Evolutionary conservation across 1,140 invertebrate species (phyloP).

Genomic region (Dreissena rostriformis): DNA sequence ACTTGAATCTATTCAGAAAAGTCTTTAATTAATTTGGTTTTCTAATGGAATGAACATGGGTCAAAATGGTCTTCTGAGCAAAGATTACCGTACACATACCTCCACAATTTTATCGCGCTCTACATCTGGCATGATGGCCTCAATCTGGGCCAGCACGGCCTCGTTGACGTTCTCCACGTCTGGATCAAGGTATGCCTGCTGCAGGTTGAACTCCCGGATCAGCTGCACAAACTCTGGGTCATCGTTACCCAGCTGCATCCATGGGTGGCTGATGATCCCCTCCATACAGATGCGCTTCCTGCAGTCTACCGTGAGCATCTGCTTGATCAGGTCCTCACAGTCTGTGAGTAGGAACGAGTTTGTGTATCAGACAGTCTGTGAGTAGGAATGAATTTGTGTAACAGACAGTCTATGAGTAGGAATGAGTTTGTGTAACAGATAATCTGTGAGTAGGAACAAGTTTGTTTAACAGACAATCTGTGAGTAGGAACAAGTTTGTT

Average conservation of each 20-base stretch:
- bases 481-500: too few relatives aligned
- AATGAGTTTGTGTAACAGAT: too few relatives aligned
- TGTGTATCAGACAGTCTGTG: too few relatives aligned
- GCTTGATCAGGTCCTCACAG: constrained; percentile 95
- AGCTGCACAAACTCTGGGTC: constrained; percentile 77
- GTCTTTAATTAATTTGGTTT: too few relatives aligned
- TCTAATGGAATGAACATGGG: too few relatives aligned
- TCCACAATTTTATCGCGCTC: constrained; percentile 91
- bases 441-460: too few relatives aligned
- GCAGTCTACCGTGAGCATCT: constrained; percentile 96
- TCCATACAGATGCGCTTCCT: constrained; percentile 90
- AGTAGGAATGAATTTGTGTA: too few relatives aligned
- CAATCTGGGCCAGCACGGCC: constrained; percentile 95
- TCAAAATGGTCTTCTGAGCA: too few relatives aligned
- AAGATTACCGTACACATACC: constrained; percentile 82
- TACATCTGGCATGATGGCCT: constrained; percentile 85
- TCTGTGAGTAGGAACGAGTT: constrained; percentile 83
- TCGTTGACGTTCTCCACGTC: constrained; percentile 85
- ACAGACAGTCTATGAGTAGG: too few relatives aligned
- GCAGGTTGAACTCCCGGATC: constrained; percentile 53
- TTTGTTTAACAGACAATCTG: too few relatives aligned
- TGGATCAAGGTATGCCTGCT: constrained; percentile 23
- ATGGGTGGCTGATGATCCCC: constrained; percentile 92
- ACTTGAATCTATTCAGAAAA: too few relatives aligned
- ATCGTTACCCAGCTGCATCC: constrained; percentile 87